A percentile compares a stretch with the other conserved stretches of the same genome.
Evolutionary conservation across 30 jellyfish, hydroid and myxozoan species (phyloP).

Genomic region (Turritopsis rubra): DNA sequence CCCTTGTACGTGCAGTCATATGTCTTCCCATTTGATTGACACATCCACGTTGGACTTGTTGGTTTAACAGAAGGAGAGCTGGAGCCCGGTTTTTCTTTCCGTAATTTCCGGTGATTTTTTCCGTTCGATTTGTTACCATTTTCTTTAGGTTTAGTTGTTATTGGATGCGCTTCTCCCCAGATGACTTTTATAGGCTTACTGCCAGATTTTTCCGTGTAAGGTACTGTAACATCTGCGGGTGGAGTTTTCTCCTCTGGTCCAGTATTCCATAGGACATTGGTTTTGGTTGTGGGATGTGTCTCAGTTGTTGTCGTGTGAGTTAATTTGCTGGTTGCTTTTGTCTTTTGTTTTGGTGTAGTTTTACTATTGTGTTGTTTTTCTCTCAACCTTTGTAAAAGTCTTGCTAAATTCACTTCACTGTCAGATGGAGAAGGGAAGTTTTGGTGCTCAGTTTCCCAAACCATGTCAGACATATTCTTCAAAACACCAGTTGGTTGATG

Average conservation of each 20-base stretch:
- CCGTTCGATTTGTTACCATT: background rate
- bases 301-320: background rate
- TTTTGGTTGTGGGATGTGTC: slow-evolving; percentile 14
- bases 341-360: background rate
- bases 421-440: background rate
- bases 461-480: slow-evolving; percentile 7
- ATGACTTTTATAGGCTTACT: slow-evolving; percentile 7
- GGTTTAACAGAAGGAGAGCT: background rate
- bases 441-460: slow-evolving; percentile 15
- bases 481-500: slow-evolving; percentile 16
- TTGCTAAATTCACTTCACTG: slow-evolving; percentile 12
- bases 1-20: background rate
- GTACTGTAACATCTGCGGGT: background rate
- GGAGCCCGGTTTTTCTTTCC: background rate
- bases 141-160: background rate
- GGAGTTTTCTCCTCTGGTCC: slow-evolving; percentile 16
- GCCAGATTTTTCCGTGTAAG: slow-evolving; percentile 2
- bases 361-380: background rate
- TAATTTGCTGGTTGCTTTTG: background rate
- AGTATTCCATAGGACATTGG: slow-evolving; percentile 10
- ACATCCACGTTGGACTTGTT: background rate
- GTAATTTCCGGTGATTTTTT: background rate
- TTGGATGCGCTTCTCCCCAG: slow-evolving; percentile 8
- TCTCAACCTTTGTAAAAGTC: slow-evolving; percentile 14
- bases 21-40: background rate